phyloP scores from a whole-genome alignment of 2,113 vertebrate genomes.

The Pseudorhombus dupliciocellatus region DNA sequence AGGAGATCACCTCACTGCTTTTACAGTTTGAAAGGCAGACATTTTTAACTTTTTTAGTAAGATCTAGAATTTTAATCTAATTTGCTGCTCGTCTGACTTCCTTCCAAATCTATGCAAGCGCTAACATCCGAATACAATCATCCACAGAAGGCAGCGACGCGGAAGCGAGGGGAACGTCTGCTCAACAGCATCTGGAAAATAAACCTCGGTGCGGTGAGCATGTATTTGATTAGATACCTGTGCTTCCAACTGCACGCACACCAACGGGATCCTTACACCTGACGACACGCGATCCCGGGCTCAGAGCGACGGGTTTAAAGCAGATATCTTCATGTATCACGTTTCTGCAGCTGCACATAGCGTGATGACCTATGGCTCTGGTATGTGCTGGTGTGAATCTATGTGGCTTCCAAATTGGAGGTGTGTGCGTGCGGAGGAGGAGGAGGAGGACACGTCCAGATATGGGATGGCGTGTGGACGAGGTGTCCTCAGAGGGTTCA shows the following conservation, averaged over 20 bases:
- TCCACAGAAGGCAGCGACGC: neutral
- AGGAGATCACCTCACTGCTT: neutral
- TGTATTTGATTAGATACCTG: neutral
- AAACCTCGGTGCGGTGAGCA: neutral
- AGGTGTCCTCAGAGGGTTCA: conserved; percentile 4
- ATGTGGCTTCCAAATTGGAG: neutral
- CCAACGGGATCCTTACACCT: neutral
- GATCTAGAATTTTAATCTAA: neutral
- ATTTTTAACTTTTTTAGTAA: neutral
- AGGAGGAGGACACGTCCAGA: neutral
- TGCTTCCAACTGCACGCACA: neutral
- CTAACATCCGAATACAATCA: neutral
- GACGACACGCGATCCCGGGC: conserved; percentile 3
- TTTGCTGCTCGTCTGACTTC: neutral
- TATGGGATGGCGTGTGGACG: neutral
- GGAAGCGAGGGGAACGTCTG: neutral
- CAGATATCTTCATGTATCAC: neutral
- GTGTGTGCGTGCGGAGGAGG: neutral
- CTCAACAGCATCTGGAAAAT: neutral
- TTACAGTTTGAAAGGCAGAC: neutral
- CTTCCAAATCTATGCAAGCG: neutral
- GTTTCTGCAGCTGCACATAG: neutral
- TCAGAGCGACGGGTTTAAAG: neutral
- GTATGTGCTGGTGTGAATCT: neutral
- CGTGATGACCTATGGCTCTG: neutral